These are phyloP conservation scores for Trematomus bernacchii DNA, from an alignment of 2,797 vertebrate genomes.

Conservation along the genomic window DNA sequence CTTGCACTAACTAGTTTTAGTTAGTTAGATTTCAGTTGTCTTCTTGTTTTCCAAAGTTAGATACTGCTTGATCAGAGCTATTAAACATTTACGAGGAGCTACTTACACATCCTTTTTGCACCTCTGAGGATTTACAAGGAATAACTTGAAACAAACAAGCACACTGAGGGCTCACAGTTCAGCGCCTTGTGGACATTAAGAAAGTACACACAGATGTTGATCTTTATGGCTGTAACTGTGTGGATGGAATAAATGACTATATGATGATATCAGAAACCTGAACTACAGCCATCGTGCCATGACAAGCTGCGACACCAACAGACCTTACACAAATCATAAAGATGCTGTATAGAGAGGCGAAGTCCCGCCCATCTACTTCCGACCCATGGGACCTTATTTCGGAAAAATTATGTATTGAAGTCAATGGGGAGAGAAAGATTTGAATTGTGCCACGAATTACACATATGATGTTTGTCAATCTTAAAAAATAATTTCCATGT, in stretches of 20 bases:
- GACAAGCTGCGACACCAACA: slow-evolving; percentile 22
- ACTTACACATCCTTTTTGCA: slow-evolving; percentile 26
- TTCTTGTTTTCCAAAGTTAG: slow-evolving; percentile 8
- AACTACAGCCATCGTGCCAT: slow-evolving; percentile 17
- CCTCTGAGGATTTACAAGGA: slow-evolving; percentile 33
- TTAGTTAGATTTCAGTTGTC: neutral
- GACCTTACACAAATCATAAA: slow-evolving; percentile 41
- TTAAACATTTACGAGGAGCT: slow-evolving; percentile 23
- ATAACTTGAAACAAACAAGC: slow-evolving; percentile 42
- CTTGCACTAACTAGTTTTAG: slow-evolving; percentile 35
- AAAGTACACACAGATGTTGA: slow-evolving; percentile 11
- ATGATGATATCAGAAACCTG: slow-evolving; percentile 1
- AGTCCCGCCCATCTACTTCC: no score
- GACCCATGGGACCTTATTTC: no score
- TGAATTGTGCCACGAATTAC: no score
- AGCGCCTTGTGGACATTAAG: slow-evolving; percentile 14
- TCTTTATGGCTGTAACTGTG: slow-evolving; percentile 6
- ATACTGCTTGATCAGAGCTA: neutral
- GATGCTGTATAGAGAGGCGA: slow-evolving; percentile 40
- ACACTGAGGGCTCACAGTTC: slow-evolving; percentile 15
- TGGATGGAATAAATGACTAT: slow-evolving; percentile 17
- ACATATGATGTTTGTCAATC: no score
- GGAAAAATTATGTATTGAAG: no score
- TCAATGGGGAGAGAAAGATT: no score
- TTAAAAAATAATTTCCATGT: no score